Evolutionary conservation across 2,888 invertebrate genomes (phyloP).

Genomic region (Caenorhabditis afra): DNA sequence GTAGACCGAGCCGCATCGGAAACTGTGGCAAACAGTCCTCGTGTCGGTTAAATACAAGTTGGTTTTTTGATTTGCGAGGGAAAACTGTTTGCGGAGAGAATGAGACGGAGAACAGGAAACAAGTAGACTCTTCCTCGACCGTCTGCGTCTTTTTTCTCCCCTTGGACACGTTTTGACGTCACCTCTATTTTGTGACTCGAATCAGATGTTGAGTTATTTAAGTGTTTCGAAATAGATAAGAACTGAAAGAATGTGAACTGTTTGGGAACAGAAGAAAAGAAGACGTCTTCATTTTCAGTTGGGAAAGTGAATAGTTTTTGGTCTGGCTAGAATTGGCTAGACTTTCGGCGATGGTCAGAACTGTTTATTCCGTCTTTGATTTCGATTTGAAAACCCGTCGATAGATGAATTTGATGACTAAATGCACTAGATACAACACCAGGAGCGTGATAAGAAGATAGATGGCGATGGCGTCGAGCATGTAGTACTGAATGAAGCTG

Average conservation of each 20-base stretch:
- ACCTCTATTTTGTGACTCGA: no score
- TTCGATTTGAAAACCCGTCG: constrained; percentile 14
- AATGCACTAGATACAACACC: background rate
- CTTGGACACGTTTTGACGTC: no score
- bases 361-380: constrained; percentile 2
- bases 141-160: no score
- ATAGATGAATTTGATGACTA: background rate
- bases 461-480: constrained; percentile 1
- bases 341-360: no score
- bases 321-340: no score
- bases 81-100: background rate
- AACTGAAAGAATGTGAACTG: no score
- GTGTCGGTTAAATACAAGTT: constrained; percentile 5
- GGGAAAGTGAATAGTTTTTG: no score
- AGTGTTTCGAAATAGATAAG: no score
- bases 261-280: no score
- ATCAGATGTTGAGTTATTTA: no score
- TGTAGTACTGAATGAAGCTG: constrained; percentile 25
- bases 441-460: background rate
- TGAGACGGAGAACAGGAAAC: background rate
- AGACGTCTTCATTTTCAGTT: no score
- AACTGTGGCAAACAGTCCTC: background rate
- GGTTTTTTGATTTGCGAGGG: constrained; percentile 5
- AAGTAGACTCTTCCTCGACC: no score
- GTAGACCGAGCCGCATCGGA: constrained; percentile 17